A percentile compares a stretch with the other conserved stretches of the same genome.
Conservation (phyloP, 2,113 vertebrate species). For the Tetrax tetrax region DNA sequence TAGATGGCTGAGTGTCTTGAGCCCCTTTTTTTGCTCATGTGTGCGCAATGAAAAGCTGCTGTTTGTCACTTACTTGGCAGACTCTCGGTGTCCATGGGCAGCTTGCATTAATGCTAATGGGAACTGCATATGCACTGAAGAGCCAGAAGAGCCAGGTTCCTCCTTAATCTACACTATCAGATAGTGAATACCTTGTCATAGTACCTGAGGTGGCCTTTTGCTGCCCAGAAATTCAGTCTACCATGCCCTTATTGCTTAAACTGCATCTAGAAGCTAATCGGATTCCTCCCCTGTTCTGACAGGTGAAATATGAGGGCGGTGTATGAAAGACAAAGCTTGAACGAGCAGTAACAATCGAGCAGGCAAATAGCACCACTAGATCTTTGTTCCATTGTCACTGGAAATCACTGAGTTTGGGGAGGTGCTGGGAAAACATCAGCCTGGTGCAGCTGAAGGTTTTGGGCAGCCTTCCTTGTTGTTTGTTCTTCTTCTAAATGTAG, state of each 20-base stretch:
- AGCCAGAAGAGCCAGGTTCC: background rate
- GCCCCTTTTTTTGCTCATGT: background rate
- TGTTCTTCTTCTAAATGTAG: background rate
- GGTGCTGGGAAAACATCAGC: background rate
- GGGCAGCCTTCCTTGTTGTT: background rate
- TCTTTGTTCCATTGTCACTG: background rate
- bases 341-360: background rate
- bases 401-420: background rate
- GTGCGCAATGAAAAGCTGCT: constrained; percentile 32
- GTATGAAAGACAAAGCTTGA: background rate
- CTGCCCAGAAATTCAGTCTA: constrained; percentile 50
- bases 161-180: background rate
- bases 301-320: constrained; percentile 7
- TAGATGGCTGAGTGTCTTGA: background rate
- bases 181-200: background rate
- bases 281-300: constrained; percentile 5
- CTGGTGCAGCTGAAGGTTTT: background rate
- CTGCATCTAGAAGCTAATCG: constrained; percentile 3
- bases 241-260: background rate
- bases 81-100: background rate
- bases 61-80: constrained; percentile 46
- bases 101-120: constrained; percentile 25
- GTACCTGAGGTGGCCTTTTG: constrained; percentile 1
- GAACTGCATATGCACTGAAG: background rate
- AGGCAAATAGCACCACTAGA: background rate